phyloP scores from a whole-genome alignment of 92 coral and sea anemone species.

The Palythoa grandis region DNA sequence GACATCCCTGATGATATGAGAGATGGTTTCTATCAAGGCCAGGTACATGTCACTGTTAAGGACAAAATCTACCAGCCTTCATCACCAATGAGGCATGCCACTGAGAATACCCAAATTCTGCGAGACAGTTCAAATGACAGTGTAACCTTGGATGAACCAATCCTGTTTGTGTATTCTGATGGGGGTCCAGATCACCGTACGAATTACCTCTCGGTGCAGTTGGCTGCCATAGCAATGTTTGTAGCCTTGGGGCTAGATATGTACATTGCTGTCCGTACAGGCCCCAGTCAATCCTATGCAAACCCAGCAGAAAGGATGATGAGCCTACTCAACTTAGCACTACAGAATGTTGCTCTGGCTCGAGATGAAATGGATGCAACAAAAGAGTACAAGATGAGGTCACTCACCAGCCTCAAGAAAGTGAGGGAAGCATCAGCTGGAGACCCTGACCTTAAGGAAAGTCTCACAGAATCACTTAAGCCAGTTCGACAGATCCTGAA shows the following conservation, averaged over 20 bases:
- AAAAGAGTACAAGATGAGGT: constrained; percentile 44
- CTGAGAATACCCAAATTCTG: constrained; percentile 27
- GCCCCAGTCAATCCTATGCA: constrained; percentile 45
- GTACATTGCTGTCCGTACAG: constrained; percentile 44
- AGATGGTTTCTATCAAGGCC: no score
- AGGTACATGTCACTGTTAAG: constrained; percentile 47
- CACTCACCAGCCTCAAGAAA: constrained; percentile 36
- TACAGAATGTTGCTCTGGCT: constrained; percentile 52
- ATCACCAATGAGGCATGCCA: constrained; percentile 53
- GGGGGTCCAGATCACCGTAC: constrained; percentile 55
- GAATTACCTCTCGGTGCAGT: constrained; percentile 36
- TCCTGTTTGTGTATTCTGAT: no score
- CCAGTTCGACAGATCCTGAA: constrained; percentile 36
- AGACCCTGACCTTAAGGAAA: constrained; percentile 36
- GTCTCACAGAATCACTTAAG: constrained; percentile 28
- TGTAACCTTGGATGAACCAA: neutral
- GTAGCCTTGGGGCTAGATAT: constrained; percentile 42
- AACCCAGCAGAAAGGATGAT: constrained; percentile 64
- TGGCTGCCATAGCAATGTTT: constrained; percentile 46
- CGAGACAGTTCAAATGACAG: neutral
- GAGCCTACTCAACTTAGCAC: constrained; percentile 52
- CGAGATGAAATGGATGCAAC: constrained; percentile 43
- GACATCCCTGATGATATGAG: no score
- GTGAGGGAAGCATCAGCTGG: constrained; percentile 31
- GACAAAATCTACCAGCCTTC: constrained; percentile 55